Percentiles rank a stretch among this genome's conserved stretches.
phyloP scores from a whole-genome alignment of 2,888 invertebrate species.

The Phyllotreta cruciferae region DNA sequence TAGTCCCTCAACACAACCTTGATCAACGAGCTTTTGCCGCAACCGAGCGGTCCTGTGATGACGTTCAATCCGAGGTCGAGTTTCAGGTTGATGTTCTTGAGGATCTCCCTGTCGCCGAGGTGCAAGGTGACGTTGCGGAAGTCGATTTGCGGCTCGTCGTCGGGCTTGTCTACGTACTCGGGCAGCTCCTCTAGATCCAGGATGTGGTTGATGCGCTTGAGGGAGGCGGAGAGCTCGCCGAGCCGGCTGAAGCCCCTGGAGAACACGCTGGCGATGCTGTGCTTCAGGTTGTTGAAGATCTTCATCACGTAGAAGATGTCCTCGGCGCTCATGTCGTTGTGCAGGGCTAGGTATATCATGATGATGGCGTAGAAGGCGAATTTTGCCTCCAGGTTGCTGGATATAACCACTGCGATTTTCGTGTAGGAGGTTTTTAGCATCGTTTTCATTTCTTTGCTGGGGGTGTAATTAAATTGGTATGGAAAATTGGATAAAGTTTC shows the following conservation, averaged over 20 bases:
- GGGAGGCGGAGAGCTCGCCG: constrained; percentile 45
- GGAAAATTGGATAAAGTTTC: neutral
- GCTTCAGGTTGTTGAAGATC: constrained; percentile 41
- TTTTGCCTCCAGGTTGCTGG: constrained; percentile 49
- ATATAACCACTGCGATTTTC: constrained; percentile 48
- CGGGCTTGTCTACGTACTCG: constrained; percentile 38
- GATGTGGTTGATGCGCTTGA: constrained; percentile 43
- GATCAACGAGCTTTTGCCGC: constrained; percentile 66
- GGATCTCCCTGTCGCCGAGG: constrained; percentile 48
- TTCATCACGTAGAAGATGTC: constrained; percentile 45
- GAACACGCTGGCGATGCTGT: constrained; percentile 42
- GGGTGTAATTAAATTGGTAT: constrained; percentile 18
- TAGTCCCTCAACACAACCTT: constrained; percentile 58
- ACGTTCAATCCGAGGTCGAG: constrained; percentile 61
- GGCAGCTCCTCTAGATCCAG: constrained; percentile 59
- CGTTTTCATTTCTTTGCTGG: constrained; percentile 44
- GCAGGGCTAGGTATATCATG: constrained; percentile 44
- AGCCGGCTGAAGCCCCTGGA: constrained; percentile 42
- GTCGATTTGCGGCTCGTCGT: constrained; percentile 42
- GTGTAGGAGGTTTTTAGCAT: constrained; percentile 43
- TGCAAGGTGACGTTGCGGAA: constrained; percentile 44
- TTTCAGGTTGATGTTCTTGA: constrained; percentile 59
- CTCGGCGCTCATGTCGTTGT: constrained; percentile 40
- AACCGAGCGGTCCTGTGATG: constrained; percentile 71
- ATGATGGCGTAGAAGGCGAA: constrained; percentile 46